Base-by-base conservation (phyloP, 2,888 invertebrate genomes). In the Dioctria linearis region DNA sequence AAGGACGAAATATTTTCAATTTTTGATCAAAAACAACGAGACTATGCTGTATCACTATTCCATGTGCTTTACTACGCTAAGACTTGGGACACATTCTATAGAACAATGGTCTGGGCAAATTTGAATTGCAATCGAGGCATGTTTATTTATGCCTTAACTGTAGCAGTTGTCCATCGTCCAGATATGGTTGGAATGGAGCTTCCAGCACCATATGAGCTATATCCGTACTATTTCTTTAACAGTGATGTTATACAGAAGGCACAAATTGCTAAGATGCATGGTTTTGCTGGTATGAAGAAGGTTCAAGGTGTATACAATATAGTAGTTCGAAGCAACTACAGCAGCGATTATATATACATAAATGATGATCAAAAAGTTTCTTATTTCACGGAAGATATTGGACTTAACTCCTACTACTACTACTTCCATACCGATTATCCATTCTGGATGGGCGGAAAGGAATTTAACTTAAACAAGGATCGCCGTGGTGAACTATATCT, bases 331-430 rank as follows among this genome's bases (percentile, higher is more conserved):
- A 89, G 91, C 25, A 93, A 93, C 86, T 93, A 93, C 84, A 92
- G 92, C 11, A 91, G 90, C 84, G 89, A 88, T 86, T 88, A 90
- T 83, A 85, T 90, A 57, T 87, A 89, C 85, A 90, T 89, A 83
- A 91, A 92, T 83, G 86, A 90, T 2, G 93, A 94, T 84, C 90
- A 91, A 85, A 91, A 90, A 81, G 84, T 94, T 80, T 90, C 92
- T 54, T 94, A 94, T 88, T 93, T 93, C 88, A 93, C 92, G 49
- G 93, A 94, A 86, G 94, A 94, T 85, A 89, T 94, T 84, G 93
- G 93, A 81, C 88, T 93, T 85, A 94, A 93, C 87, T 86, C 91
- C 0, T 93, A 90, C 88, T 94, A 94, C 89, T 92, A 91, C 87
- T 92, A 91, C 87, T 91, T 92, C 89, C 91, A 93, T 85, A 86